Conservation (phyloP, 2,888 invertebrate species). For the Rhimphoctona megacephalus region DNA sequence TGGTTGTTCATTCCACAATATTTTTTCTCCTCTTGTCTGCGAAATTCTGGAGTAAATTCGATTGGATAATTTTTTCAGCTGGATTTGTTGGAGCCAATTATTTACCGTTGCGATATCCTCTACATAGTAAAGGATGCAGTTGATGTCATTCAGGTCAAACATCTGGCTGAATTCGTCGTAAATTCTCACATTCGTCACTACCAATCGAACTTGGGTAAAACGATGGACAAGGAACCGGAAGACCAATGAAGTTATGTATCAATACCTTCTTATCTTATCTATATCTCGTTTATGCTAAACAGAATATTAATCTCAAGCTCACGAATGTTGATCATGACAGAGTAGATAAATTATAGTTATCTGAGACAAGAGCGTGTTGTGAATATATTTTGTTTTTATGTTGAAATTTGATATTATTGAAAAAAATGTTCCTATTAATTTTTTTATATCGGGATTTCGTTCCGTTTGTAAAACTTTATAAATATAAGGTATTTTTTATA, state of each 20-base stretch:
- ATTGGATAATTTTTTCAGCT: too few species aligned
- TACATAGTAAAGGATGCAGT: slow-evolving; percentile 99
- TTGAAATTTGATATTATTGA: not conserved
- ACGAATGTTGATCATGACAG: slow-evolving; percentile 99
- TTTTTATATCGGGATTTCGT: too few species aligned
- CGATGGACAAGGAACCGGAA: slow-evolving; percentile 81
- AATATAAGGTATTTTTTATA: too few species aligned
- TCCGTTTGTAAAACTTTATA: not conserved
- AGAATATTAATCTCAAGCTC: slow-evolving; percentile 97
- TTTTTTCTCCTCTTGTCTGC: not conserved
- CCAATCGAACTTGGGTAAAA: slow-evolving; percentile 88
- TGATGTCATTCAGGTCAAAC: slow-evolving; percentile 96
- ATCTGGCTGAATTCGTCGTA: too few species aligned
- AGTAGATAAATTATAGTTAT: slow-evolving; percentile 98
- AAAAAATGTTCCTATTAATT: not conserved
- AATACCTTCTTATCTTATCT: slow-evolving; percentile 96
- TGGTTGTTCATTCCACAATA: too few species aligned
- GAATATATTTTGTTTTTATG: slow-evolving; percentile 71
- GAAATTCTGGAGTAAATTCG: not conserved
- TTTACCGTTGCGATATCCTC: slow-evolving; percentile 98
- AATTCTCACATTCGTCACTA: slow-evolving; percentile 98
- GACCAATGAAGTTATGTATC: slow-evolving; percentile 86
- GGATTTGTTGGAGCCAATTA: slow-evolving; percentile 97
- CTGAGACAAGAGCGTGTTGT: slow-evolving; percentile 96
- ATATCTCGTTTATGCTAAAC: slow-evolving; percentile 97